Conservation (phyloP, 2,797 vertebrate genomes). For the Rhinichthys osculus region DNA sequence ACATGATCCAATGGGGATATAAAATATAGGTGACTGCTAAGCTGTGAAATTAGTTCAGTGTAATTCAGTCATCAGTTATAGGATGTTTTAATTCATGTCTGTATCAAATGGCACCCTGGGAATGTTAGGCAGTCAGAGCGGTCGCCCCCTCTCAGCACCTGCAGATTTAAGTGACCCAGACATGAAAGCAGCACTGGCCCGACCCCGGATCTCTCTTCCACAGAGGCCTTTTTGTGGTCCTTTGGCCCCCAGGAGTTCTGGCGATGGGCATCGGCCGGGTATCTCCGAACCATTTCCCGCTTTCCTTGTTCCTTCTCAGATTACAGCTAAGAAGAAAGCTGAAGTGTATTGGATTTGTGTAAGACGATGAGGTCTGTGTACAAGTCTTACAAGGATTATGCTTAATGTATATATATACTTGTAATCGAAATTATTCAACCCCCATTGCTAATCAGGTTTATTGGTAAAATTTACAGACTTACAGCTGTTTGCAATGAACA, state of each 20-base stretch:
- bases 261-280: conserved; percentile 35
- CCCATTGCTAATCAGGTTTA: no score
- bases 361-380: conserved; percentile 1
- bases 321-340: conserved; percentile 38
- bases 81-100: conserved; percentile 55
- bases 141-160: conserved; percentile 58
- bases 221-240: conserved; percentile 60
- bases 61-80: conserved; percentile 31
- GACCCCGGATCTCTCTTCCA: conserved; percentile 33
- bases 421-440: no score
- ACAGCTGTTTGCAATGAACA: no score
- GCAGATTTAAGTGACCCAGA: conserved; percentile 51
- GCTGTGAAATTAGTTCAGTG: conserved; percentile 41
- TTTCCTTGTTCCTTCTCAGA: conserved; percentile 32
- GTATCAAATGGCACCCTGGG: conserved; percentile 57
- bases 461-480: no score
- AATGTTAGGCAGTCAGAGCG: conserved; percentile 44
- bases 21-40: conserved; percentile 26
- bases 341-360: conserved; percentile 25
- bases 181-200: conserved; percentile 45
- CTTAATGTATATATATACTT: neutral
- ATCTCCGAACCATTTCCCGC: conserved; percentile 60
- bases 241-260: conserved; percentile 37
- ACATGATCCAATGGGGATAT: conserved; percentile 6
- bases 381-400: neutral